phyloP scores from a whole-genome alignment of 2,113 vertebrate species.

The Cryptoleucopteryx plumbea region DNA sequence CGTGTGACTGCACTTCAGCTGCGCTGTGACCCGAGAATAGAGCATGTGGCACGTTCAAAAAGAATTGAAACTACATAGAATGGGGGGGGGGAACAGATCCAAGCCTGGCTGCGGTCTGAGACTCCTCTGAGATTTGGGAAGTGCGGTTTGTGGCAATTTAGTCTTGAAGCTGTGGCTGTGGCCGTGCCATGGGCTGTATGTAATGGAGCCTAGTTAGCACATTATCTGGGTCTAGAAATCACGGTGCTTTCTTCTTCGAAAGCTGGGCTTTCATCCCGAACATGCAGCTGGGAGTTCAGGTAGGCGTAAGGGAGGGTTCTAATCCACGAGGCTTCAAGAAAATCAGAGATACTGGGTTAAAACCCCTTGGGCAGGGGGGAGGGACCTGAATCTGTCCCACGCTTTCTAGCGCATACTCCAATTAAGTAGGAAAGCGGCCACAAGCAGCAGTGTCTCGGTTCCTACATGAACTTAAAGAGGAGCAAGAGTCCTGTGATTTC shows the following conservation, averaged over 20 bases:
- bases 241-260: neutral
- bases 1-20: neutral
- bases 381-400: neutral
- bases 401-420: fast-evolving
- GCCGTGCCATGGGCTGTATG: fast-evolving
- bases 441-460: neutral
- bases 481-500: neutral
- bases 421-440: neutral
- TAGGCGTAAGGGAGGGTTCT: neutral
- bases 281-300: neutral
- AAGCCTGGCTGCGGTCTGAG: neutral
- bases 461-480: neutral
- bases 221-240: neutral
- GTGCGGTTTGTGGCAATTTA: neutral
- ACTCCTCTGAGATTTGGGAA: neutral
- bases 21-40: neutral
- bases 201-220: fast-evolving
- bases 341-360: neutral
- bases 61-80: neutral
- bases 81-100: fast-evolving
- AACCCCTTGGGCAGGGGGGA: neutral
- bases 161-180: neutral
- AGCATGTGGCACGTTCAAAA: fast-evolving
- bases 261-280: neutral
- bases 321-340: fast-evolving